Conservation (phyloP, 2,113 vertebrate species). For the Leiothrix lutea region DNA sequence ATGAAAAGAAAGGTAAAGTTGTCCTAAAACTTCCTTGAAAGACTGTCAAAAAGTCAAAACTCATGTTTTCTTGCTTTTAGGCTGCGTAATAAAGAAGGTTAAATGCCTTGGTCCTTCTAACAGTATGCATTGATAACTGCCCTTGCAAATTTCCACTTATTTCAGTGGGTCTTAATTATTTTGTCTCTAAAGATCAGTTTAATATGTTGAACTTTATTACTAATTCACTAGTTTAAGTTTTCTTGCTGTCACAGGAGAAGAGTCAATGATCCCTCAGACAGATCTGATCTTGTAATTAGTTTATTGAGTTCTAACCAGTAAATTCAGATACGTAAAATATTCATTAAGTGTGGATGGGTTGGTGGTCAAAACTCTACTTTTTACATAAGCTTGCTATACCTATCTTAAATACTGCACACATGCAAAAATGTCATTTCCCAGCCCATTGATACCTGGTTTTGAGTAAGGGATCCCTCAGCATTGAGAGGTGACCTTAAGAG, state of each 20-base stretch:
- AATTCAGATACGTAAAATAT: not conserved
- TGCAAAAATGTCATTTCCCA: not conserved
- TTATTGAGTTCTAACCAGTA: not conserved
- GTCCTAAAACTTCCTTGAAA: not conserved
- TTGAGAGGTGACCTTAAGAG: not conserved
- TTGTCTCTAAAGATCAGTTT: not conserved
- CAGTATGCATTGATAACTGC: not conserved
- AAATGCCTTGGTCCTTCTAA: not conserved
- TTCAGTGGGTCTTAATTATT: not conserved
- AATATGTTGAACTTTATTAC: not conserved
- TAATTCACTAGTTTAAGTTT: not conserved
- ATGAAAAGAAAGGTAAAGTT: slow-evolving; percentile 78
- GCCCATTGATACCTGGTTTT: not conserved
- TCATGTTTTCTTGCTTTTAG: not conserved
- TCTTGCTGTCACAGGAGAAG: not conserved
- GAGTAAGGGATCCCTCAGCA: not conserved
- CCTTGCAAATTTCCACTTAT: not conserved
- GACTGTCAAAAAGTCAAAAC: not conserved
- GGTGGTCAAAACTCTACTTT: not conserved
- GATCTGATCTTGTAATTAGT: not conserved
- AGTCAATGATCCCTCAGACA: not conserved
- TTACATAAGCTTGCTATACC: not conserved
- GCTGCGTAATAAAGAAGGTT: not conserved
- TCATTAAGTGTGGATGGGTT: not conserved
- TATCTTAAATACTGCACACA: not conserved